Base-by-base conservation (phyloP, 2,888 invertebrate species). In the Cinara cedri region DNA sequence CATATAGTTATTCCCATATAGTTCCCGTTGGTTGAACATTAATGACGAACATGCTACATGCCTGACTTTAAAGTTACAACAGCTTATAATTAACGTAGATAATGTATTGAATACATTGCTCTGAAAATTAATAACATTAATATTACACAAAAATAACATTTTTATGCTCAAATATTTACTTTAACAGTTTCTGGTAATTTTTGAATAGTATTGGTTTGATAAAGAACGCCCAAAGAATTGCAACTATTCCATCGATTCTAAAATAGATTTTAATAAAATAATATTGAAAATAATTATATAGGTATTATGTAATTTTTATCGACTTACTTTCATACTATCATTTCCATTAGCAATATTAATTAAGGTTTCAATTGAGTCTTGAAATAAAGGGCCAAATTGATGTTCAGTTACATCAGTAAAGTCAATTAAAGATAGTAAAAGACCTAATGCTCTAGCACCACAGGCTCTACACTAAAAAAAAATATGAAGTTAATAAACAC, bases 41-140 rank as follows among this genome's bases (percentile, higher is more conserved):
- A 96, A 85, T 0, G 95, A 94, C 80, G 90, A 88, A 0, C 93
- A 92, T 3, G 95, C 95, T 86, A 93, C 95, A 81, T 94, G 95
- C 46, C 96, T 90, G 9, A 96, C 96, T 88, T 96, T 96, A 83
- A 95, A 92, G 85, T 96, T 96, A 80, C 90, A 89, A 85, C 92
- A 93, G 81, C 90, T 89, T 70, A 90, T 89, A 0, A 93, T 90
- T 21, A 94, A 86, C 19, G 88, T 87, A 82, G 90, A 90, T 8
- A 95, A 83, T 14, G 89, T 88, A 16, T 89, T 87, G 83, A 93
- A 91, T 0, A 94, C 89, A 82, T 89, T 86, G 46, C 86, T 87
- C 91, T 93, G 86, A 3, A 81, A 82, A 76, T 34, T 1, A 10
- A 60, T 6, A 34, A 4, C 6, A 34, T 34, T 34, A 72, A 60